Conservation (phyloP, 2,113 vertebrate species). For the Nibea coibor region DNA sequence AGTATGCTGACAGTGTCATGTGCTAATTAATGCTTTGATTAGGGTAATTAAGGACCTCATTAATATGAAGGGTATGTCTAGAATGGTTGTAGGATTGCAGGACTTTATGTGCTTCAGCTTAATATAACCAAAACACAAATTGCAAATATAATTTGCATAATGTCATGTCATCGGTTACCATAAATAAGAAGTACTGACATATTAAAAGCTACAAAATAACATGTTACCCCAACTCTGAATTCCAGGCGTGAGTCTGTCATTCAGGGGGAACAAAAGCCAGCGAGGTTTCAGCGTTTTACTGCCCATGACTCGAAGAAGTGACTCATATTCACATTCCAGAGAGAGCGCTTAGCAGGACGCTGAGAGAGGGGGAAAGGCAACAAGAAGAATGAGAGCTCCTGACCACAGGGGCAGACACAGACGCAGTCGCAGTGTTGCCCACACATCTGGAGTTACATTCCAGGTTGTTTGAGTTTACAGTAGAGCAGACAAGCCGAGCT, state of each 20-base stretch:
- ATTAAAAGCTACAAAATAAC: neutral
- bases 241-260: conserved; percentile 15
- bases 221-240: neutral
- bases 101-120: neutral
- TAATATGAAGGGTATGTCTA: neutral
- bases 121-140: neutral
- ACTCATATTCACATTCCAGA: conserved; percentile 75
- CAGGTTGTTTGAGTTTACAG: conserved; percentile 65
- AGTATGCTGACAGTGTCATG: neutral
- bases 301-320: conserved; percentile 64
- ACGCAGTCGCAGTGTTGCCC: conserved; percentile 44
- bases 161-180: neutral
- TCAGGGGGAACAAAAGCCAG: conserved; percentile 47
- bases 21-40: conserved; percentile 6
- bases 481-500: conserved; percentile 27
- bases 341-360: conserved; percentile 58
- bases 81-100: neutral
- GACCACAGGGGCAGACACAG: conserved; percentile 52
- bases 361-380: conserved; percentile 55
- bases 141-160: neutral
- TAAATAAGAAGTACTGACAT: neutral
- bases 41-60: conserved; percentile 8
- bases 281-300: conserved; percentile 48
- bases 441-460: conserved; percentile 70
- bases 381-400: conserved; percentile 39